Evolutionary conservation across 2,797 vertebrate species (phyloP), one percentile per base, ranked within the genome.

Genomic region (Pseudomugil gertrudae): DNA sequence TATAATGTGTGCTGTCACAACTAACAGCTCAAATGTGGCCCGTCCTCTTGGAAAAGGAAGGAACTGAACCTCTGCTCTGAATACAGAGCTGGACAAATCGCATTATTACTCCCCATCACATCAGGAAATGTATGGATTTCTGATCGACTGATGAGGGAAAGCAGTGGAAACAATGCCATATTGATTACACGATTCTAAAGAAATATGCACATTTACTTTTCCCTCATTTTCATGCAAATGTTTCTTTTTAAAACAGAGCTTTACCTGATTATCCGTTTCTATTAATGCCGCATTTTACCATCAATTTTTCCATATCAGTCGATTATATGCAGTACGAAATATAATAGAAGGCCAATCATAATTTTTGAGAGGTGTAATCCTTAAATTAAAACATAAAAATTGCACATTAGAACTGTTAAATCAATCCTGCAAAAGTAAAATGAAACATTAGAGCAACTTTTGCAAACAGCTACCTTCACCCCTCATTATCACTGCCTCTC

Each of bases 51-150:
- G 3, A 27, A 60, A 63, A 73, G 84, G 83, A 85, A 90, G 85
- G 87, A 87, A 85, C 64, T 90, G 84, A 90, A 81, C 90, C 81
- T 84, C 66, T 76, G 78, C 14, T 66, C 73, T 63, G 60, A 80
- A 66, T 10, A 7, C 1, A 3, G 63, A 80, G 65, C 61, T 24
- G 50, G 29, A 52, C 60, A 76, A 75, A 72, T 79, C 69, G 0
- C 19, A 14, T 81, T 76, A 73, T 72, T 29, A 47, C 50, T 84
- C 77, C 79, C 74, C 63, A 53, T 57, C 50, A 76, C 63, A 51
- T 57, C 52, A 57, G 69, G 70, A 76, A 55, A 82, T 69, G 30
- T 69, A 76, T 76, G 69, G 57, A 26, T 72, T 76, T 72, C 67
- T 75, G 65, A 80, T 67, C 69, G 63, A 86, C 66, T 79, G 64